These are phyloP conservation scores for Drosophila miranda DNA, from an alignment of 1,140 invertebrate species.

Conservation along the genomic window DNA sequence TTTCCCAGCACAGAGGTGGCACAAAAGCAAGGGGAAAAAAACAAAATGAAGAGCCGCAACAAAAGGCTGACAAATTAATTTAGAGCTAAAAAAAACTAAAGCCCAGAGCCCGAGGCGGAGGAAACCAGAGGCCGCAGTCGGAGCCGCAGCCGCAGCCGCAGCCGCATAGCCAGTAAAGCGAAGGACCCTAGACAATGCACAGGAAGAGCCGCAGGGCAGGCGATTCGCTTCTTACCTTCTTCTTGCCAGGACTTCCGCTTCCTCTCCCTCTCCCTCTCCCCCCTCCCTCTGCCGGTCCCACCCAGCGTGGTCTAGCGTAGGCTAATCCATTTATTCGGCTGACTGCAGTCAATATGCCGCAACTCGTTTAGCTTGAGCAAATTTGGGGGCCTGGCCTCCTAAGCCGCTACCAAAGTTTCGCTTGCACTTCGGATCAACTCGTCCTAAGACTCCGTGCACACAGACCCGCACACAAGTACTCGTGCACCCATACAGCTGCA, in stretches of 20 bases:
- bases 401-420: conserved; percentile 55
- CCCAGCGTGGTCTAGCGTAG: neutral
- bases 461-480: neutral
- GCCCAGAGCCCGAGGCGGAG: neutral
- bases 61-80: conserved; percentile 21
- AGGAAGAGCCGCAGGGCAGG: conserved; percentile 4
- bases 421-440: conserved; percentile 23
- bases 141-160: neutral
- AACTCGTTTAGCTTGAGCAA: conserved; percentile 61
- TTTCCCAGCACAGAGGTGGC: too few species aligned
- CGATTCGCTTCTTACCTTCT: conserved; percentile 13
- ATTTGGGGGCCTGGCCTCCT: conserved; percentile 42
- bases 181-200: conserved; percentile 6
- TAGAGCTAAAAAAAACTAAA: neutral
- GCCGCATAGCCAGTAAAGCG: too few species aligned
- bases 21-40: neutral
- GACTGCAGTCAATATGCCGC: conserved; percentile 53
- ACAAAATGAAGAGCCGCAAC: neutral
- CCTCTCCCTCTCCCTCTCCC: neutral
- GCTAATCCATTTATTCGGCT: conserved; percentile 54
- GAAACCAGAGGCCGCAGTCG: neutral
- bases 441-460: conserved; percentile 6
- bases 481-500: neutral
- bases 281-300: neutral
- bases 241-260: too few species aligned